Evolutionary conservation across 1,140 invertebrate species (phyloP), one percentile per base, ranked within the genome.

Genomic region (Zaprionus kolodkinae): DNA sequence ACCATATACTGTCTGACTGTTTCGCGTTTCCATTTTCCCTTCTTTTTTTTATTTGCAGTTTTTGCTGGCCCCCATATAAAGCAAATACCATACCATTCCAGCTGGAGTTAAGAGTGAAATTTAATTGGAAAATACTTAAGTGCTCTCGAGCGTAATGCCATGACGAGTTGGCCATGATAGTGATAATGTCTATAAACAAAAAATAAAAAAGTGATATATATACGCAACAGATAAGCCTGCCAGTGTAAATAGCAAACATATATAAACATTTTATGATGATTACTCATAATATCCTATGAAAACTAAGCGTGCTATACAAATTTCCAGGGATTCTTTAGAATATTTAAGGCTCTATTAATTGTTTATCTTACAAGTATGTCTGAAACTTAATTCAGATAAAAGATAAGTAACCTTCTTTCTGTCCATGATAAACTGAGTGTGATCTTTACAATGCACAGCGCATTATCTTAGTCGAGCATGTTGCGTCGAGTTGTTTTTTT

Each of bases 101-200:
- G 2, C 7, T 40, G 6, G 65, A n/a, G 62, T 67, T 82, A 71
- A 78, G 43, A 52, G 48, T 67, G 57, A 63, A 66, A 78, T 82
- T 82, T 82, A 82, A 82, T 82, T 82, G 78, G 56, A 82, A 82
- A 82, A 57, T 66, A 48, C 50, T 77, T 21, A 27, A 45, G 36
- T 52, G 43, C 21, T 27, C 21, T 56, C 40, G 25, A 40, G 64
- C 63, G 81, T 60, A 74, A 71, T 67, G 55, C 64, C 59, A 70
- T 52, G 15, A 25, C 77, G 65, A 61, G 45, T 61, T 71, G 38
- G 38, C 60, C 59, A 75, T 73, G 11, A 78, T 67, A 72, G 76
- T 83, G 71, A 75, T 63, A 65, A 65, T 71, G 54, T 63, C 21
- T 45, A 62, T 63, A 68, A 65, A 6, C 12, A 13, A 12, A 12